These are phyloP conservation scores for Hyphantria cunea DNA, from an alignment of 1,140 invertebrate species.

Conservation along the genomic window DNA sequence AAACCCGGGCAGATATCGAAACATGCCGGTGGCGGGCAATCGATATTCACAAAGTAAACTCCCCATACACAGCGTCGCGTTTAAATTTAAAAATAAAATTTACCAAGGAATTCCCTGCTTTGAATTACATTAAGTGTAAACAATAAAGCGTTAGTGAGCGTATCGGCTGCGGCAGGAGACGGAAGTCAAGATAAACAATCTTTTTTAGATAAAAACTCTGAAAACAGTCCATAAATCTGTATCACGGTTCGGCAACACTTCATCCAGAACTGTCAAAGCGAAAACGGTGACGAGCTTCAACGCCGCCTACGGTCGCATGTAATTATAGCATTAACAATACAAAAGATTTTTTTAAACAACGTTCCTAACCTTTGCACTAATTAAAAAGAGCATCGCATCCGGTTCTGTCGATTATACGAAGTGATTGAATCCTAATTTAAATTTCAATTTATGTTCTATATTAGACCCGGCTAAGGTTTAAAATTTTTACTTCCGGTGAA, in stretches of 20 bases:
- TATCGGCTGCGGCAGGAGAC: conserved; percentile 73
- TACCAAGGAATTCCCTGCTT: conserved; percentile 77
- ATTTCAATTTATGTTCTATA: conserved; percentile 67
- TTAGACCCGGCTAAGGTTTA: conserved; percentile 54
- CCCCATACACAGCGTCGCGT: conserved; percentile 54
- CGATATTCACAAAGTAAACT: conserved; percentile 65
- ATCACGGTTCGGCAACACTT: conserved; percentile 50
- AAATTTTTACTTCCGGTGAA: conserved; percentile 62
- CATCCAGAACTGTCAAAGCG: conserved; percentile 59
- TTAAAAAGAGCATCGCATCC: conserved; percentile 70
- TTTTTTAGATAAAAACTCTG: conserved; percentile 77
- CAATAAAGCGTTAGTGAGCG: conserved; percentile 74
- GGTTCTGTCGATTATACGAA: conserved; percentile 59
- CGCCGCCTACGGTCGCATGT: conserved; percentile 17
- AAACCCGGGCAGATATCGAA: conserved; percentile 66
- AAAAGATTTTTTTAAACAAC: conserved; percentile 49
- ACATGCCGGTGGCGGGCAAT: conserved; percentile 53
- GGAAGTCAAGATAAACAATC: conserved; percentile 79
- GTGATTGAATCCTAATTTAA: conserved; percentile 68
- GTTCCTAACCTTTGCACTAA: conserved; percentile 70
- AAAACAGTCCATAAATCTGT: conserved; percentile 67
- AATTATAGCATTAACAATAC: conserved; percentile 36
- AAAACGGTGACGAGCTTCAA: conserved; percentile 31
- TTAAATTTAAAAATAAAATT: conserved; percentile 79
- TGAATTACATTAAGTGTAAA: conserved; percentile 81